These are phyloP conservation scores for Indri indri DNA, from an alignment of 2,113 vertebrate species.

Conservation along the genomic window DNA sequence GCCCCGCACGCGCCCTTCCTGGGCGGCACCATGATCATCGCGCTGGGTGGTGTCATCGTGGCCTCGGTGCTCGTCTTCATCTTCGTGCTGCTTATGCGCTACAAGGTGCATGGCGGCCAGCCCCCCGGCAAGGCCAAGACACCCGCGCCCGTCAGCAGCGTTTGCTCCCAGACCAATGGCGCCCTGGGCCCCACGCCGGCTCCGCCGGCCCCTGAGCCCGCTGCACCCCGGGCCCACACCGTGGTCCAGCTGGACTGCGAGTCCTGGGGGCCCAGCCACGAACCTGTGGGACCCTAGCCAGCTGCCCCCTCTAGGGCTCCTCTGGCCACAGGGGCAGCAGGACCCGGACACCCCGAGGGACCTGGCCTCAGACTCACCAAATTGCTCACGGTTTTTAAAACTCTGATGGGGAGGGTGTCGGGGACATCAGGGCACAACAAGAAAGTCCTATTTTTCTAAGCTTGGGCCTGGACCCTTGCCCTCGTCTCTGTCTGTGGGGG, in stretches of 20 bases:
- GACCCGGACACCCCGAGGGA: slow-evolving; percentile 6
- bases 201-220: slow-evolving; percentile 82
- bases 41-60: slow-evolving; percentile 96
- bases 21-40: slow-evolving; percentile 97
- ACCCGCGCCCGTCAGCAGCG: slow-evolving; percentile 80
- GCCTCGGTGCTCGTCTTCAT: slow-evolving; percentile 96
- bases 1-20: slow-evolving; percentile 92
- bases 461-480: slow-evolving; percentile 67
- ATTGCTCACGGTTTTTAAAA: slow-evolving; percentile 78
- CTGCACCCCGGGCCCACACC: slow-evolving; percentile 75
- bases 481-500: slow-evolving; percentile 67
- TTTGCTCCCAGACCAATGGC: slow-evolving; percentile 87
- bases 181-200: slow-evolving; percentile 82
- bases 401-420: slow-evolving; percentile 72
- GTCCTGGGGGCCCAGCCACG: slow-evolving; percentile 73
- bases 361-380: slow-evolving; percentile 73
- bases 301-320: background rate
- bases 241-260: slow-evolving; percentile 82
- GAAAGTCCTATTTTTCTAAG: slow-evolving; percentile 81
- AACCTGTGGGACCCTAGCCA: slow-evolving; percentile 69
- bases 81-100: slow-evolving; percentile 95
- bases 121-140: slow-evolving; percentile 86
- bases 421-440: slow-evolving; percentile 75
- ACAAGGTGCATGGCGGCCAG: slow-evolving; percentile 93
- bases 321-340: slow-evolving; percentile 30